Evolutionary conservation across 1,140 invertebrate genomes (phyloP), one percentile per base, ranked within the genome.

Genomic region (Magallana gigas): DNA sequence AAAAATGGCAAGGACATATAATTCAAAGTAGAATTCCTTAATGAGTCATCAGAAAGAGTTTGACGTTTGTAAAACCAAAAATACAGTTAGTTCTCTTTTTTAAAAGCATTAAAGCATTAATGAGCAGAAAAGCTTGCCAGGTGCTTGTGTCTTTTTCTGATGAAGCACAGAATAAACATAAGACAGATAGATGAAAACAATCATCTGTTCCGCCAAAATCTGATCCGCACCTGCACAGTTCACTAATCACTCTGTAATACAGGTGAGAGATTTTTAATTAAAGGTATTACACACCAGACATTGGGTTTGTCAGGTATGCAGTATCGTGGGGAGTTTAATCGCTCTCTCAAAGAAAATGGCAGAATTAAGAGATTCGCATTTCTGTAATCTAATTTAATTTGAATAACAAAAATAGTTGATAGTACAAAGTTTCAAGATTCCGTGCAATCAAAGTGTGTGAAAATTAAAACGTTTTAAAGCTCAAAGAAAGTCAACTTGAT

Each of bases 201-300:
- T 76, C 29, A 12, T 11, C 4, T 11, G 68, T 76, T 76, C 68
- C 23, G 68, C 68, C 68, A 76, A 76, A 76, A 76, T 29, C 23
- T 76, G 68, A 76, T 76, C 68, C 68, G 23, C 68, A 76, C 68
- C 68, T 76, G 68, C 68, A 76, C 36, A 76, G 12, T 76, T 23
- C 23, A 12, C 68, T 76, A 76, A 76, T 76, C 68, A 76, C 68
- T 12, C 23, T 76, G 68, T 76, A 76, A 76, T 76, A 76, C 68
- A 76, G 68, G 68, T 76, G 68, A 76, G 18, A 76, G 68, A 76
- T 29, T 76, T 76, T 76, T 76, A 76, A 76, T 76, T 76, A 76
- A 76, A 76, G 68, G 36, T 76, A 76, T 76, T 76, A 76, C 8
- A 76, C 68, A 23, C 68, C 68, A 76, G 68, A 76, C 68, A 29